Base-by-base conservation (phyloP, 2,888 invertebrate species). In the Caenorhabditis virilis region DNA sequence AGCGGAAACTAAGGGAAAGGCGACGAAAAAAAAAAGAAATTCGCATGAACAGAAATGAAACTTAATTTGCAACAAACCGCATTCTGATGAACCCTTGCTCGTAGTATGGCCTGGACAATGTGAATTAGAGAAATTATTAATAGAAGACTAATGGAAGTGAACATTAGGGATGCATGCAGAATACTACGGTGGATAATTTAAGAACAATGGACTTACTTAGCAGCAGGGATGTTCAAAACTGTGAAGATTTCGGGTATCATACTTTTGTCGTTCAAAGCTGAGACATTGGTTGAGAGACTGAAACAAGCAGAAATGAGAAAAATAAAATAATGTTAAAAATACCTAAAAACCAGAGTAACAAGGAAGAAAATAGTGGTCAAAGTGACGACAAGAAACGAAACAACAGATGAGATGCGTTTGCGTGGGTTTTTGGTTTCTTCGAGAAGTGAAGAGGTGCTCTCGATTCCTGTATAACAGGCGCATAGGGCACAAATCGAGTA, bases 61-160 rank as follows among this genome's bases (percentile, higher is more conserved):
- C 63, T 63, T 39, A 63, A 39, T 63, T 63, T 30, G 63, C 63
- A 52, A 71, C 60, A 55, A 61, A 71, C 72, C 72, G 68, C 68
- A 72, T 72, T 59, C 72, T 66, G 38, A 48, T 43, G 50, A 72
- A 72, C 27, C 72, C 69, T 36, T 53, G 54, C 45, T 72, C 72
- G 64, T 66, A 51, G 46, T 53, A 51, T 43, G 65, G 52, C 43
- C 71, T 72, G 51, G 25, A 42, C 15, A 62, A 62, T 56, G 55
- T 54, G 56, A 15, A 18, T 41, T 39, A n/a, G n/a, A n/a, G n/a
- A n/a, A n/a, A n/a, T n/a, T n/a, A n/a, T n/a, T n/a, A n/a, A n/a
- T n/a, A n/a, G n/a, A n/a, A n/a, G n/a, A n/a, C n/a, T n/a, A n/a
- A n/a, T n/a, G n/a, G n/a, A n/a, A n/a, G n/a, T n/a, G n/a, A n/a